Conservation (phyloP, 2,113 vertebrate genomes). For the Eleginops maclovinus region DNA sequence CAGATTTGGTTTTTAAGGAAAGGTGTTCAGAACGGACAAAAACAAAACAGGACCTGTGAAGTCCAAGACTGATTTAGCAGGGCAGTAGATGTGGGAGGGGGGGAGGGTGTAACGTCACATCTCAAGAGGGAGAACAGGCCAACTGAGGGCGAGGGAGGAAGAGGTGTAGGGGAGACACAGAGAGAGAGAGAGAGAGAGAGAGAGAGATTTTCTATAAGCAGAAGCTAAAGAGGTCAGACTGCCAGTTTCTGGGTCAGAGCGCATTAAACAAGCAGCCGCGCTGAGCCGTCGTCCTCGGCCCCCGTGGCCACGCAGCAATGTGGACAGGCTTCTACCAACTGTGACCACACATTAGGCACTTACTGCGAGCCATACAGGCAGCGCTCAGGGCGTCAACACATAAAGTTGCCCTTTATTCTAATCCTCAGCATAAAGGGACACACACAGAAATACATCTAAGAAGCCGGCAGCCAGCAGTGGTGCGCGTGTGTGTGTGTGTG, state of each 20-base stretch:
- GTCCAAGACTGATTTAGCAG: conserved; percentile 38
- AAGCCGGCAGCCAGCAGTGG: conserved; percentile 30
- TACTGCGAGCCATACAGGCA: conserved; percentile 60
- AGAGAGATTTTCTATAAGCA: conserved; percentile 67
- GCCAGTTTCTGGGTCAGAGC: conserved; percentile 73
- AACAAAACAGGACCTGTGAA: conserved; percentile 11
- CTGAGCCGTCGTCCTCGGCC: conserved; percentile 41
- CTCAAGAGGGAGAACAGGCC: conserved; percentile 27
- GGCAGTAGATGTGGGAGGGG: conserved; percentile 37
- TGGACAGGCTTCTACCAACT: conserved; percentile 71
- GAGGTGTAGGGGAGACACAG: conserved; percentile 9
- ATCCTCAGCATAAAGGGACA: conserved; percentile 62
- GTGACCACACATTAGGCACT: conserved; percentile 71
- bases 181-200: conserved; percentile 13
- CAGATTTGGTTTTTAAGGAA: not conserved
- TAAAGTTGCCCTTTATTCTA: conserved; percentile 71
- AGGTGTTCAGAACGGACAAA: conserved; percentile 20
- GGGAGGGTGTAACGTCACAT: conserved; percentile 21
- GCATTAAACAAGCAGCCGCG: conserved; percentile 64
- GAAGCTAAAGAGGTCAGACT: conserved; percentile 75
- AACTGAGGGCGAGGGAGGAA: conserved; percentile 25
- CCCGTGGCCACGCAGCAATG: conserved; percentile 59
- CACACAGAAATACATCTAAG: conserved; percentile 47
- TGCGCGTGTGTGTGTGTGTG: not conserved
- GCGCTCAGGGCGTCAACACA: conserved; percentile 74